These are phyloP conservation scores for Trichonephila clavipes DNA, from an alignment of 1,140 invertebrate genomes.

Conservation along the genomic window DNA sequence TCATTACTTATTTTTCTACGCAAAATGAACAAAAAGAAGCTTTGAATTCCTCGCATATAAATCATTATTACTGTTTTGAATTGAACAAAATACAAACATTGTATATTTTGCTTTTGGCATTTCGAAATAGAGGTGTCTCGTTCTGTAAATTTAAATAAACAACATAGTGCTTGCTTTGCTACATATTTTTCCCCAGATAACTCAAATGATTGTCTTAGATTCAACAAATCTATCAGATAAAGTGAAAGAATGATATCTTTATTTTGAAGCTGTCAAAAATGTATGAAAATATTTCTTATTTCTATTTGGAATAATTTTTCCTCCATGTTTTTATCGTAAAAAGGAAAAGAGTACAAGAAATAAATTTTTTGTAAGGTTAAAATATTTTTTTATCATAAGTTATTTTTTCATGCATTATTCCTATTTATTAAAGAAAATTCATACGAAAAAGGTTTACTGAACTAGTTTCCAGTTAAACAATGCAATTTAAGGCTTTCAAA, in stretches of 20 bases:
- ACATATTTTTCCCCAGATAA: background rate
- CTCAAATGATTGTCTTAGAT: background rate
- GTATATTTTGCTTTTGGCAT: background rate
- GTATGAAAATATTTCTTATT: no score
- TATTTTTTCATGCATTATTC: no score
- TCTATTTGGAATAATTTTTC: no score
- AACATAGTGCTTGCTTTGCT: background rate
- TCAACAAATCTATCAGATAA: background rate
- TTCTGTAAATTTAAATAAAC: background rate
- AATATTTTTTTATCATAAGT: no score
- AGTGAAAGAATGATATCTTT: background rate
- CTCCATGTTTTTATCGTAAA: no score
- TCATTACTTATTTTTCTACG: conserved; percentile 20
- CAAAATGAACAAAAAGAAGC: background rate
- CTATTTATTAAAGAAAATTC: no score
- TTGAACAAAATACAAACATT: background rate
- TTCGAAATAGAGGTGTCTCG: background rate
- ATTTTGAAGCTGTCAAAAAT: background rate
- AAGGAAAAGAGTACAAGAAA: no score
- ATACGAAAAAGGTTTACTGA: no score
- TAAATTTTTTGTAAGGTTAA: no score
- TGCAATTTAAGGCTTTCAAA: no score
- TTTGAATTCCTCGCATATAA: background rate
- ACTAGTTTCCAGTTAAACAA: no score
- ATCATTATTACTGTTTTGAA: conserved; percentile 8